Evolutionary conservation across 30 jellyfish, hydroid and myxozoan species (phyloP), one percentile per base, ranked within the genome.

Genomic region (Aurelia aurita): DNA sequence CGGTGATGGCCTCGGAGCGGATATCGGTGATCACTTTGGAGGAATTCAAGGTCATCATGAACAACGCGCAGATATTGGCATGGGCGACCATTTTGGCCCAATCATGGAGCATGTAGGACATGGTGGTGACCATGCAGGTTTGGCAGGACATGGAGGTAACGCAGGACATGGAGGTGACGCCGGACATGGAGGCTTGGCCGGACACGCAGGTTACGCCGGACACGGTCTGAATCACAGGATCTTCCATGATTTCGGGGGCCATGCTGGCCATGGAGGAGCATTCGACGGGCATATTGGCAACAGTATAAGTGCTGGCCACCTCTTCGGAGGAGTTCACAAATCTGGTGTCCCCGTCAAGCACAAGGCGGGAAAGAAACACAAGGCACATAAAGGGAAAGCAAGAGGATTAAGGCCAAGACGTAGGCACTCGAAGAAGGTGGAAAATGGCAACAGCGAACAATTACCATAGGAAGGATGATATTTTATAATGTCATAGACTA

Each of bases 1-100:
- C 43, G 72, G 69, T 31, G 79, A 31, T 10, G 64, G 57, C 27
- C 66, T 58, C 32, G 71, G 28, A 9, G 92, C 85, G 22, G 77
- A 57, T 22, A 3, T 87, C 32, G 87, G 88, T 25, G 90, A 77
- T 59, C 96, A 87, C 47, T 72, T 72, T 87, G 96, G 96, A 31
- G 20, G 67, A 9, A 13, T 80, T 12, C 35, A 62, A 20, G 29
- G 54, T 9, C 85, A 53, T 19, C 85, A 69, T 54, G 74, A 11
- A 12, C 58, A 29, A 27, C 77, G 13, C 43, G 66, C 15, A 16
- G 77, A 82, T 59, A 47, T 73, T 0, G 91, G 91, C 19, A 82
- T 82, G 91, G 55, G 31, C 11, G 91, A 82, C 55, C 91, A 82
- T 58, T 82, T 82, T 54, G 91, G 91, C 39, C 91, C 91, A 55